Evolutionary conservation across 2,113 vertebrate genomes (phyloP), one percentile per base, ranked within the genome.

Genomic region (Aspidoscelis tigris): DNA sequence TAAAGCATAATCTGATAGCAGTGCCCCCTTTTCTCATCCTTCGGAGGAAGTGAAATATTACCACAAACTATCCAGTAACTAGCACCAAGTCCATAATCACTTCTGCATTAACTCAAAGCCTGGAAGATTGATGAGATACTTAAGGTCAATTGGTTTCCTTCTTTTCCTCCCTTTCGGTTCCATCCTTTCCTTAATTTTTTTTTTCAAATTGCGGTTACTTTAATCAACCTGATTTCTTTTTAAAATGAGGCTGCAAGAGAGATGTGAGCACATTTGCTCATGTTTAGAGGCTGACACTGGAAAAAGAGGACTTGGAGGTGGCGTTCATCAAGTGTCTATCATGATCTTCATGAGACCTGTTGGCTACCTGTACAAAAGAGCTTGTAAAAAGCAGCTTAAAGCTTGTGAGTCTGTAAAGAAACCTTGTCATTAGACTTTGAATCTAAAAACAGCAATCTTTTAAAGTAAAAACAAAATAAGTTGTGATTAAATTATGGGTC

Each of bases 131-230:
- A 85, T 50, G 74, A 87, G 84, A 22, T 8, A 68, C 26, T 88
- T 70, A 61, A 87, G 85, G 21, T 79, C 84, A 91, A 87, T 87
- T 50, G n/a, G 1, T 71, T 81, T 66, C 83, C 78, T 72, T 39
- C 81, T 68, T 53, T 24, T 66, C 20, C 24, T 20, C 3, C 14
- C 73, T 75, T 72, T 53, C 72, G 50, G 12, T 24, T 47, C 16
- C 21, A 4, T 4, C 2, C 73, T 75, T 61, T 61, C 16, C 11
- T 53, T 16, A 24, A 9, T 66, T 66, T 33, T 47, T 50, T 53
- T 81, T 85, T 76, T 74, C 84, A 89, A 78, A 58, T 41, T 53
- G 50, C 0, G 39, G 3, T 43, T 89, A 47, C 65, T 44, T 43
- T 79, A 75, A 68, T 75, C 58, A 80, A 1, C 2, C 47, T 50